These are phyloP conservation scores for Hermatobates lingyangjiaoensis DNA, from an alignment of 1,140 invertebrate genomes.

Conservation along the genomic window DNA sequence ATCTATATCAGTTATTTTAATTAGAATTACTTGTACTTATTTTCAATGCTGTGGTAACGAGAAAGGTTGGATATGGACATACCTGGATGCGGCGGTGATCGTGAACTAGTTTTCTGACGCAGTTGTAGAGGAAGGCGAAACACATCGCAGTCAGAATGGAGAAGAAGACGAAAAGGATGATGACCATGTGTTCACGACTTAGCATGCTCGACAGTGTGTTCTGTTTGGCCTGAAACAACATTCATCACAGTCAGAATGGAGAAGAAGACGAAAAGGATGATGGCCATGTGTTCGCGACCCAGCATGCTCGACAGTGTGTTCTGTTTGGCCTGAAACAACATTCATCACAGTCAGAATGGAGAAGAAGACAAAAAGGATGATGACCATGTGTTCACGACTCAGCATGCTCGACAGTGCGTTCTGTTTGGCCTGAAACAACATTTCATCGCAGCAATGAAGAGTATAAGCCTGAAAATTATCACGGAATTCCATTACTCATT, in stretches of 20 bases:
- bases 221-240: conserved; percentile 12
- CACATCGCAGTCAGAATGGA: conserved; percentile 72
- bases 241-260: conserved; percentile 70
- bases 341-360: conserved; percentile 72
- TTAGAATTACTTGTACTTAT: no score
- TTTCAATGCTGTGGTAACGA: no score
- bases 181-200: conserved; percentile 50
- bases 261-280: conserved; percentile 75
- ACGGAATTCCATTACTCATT: no score
- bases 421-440: conserved; percentile 12
- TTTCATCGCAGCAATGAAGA: no score
- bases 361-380: conserved; percentile 75
- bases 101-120: conserved; percentile 57
- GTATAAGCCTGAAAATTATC: no score
- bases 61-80: no score
- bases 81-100: conserved; percentile 72
- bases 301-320: conserved; percentile 13
- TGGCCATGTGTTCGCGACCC: conserved; percentile 49
- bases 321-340: conserved; percentile 33
- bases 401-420: conserved; percentile 13
- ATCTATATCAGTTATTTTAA: no score
- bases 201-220: conserved; percentile 13
- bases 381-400: conserved; percentile 50
- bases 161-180: conserved; percentile 75
- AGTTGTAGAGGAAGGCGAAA: conserved; percentile 67